Conservation (phyloP, 2,888 invertebrate genomes). For the Panzeria rudis region DNA sequence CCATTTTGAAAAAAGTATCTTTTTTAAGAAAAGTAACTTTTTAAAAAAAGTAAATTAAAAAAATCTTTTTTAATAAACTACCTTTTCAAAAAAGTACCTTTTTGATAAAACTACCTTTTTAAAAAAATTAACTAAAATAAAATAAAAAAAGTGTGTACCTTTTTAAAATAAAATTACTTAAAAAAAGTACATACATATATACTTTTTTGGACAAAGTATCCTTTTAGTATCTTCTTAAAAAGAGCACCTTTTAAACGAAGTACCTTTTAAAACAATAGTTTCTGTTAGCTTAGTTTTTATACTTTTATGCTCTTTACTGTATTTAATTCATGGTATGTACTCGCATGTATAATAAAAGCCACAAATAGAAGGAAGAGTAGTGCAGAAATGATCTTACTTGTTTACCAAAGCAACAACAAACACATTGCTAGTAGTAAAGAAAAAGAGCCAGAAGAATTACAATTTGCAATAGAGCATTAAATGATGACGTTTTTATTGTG, state of each 20-base stretch:
- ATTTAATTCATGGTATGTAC: slow-evolving; percentile 5
- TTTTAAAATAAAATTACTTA: no score
- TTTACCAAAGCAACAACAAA: slow-evolving; percentile 15
- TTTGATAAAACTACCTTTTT: no score
- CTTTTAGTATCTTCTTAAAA: neutral
- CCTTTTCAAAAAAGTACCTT: no score
- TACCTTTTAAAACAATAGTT: neutral
- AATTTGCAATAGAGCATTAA: slow-evolving; percentile 68
- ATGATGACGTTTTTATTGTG: slow-evolving; percentile 72
- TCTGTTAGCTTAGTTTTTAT: neutral
- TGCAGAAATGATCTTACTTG: slow-evolving; percentile 47
- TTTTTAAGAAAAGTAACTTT: no score
- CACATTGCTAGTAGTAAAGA: slow-evolving; percentile 24
- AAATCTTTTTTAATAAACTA: no score
- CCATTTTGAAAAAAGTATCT: no score
- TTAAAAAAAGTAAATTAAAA: no score
- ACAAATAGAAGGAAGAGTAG: neutral
- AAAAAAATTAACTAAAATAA: no score
- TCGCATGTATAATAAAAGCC: neutral
- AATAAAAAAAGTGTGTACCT: no score
- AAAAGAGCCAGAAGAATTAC: slow-evolving; percentile 44
- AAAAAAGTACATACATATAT: no score
- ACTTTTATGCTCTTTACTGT: slow-evolving; percentile 4
- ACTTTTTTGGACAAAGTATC: no score
- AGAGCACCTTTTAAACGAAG: neutral